phyloP scores from a whole-genome alignment of 2,888 invertebrate genomes.

The Acanthosepion esculentum region DNA sequence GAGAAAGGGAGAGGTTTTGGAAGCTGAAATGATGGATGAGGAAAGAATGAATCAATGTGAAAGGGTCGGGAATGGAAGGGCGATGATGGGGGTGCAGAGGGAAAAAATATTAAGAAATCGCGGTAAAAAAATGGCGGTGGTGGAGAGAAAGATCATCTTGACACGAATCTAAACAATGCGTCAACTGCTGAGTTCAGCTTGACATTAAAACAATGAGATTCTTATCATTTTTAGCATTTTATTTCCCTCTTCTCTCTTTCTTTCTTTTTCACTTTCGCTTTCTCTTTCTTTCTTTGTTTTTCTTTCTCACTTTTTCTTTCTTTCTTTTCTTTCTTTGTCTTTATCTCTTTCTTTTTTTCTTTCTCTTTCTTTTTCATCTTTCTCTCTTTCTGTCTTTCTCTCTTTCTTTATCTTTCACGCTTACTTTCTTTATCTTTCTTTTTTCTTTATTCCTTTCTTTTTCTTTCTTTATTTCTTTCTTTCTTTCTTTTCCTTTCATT shows the following conservation, averaged over 20 bases:
- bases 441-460: not conserved
- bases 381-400: not conserved
- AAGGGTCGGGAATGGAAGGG: too few relatives aligned
- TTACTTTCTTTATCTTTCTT: not conserved
- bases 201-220: not conserved
- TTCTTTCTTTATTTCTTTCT: not conserved
- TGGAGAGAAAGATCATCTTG: not conserved
- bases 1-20: too few relatives aligned
- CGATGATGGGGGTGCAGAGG: too few relatives aligned
- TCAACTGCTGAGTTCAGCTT: constrained; percentile 15
- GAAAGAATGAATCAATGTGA: too few relatives aligned
- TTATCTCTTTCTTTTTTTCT: not conserved
- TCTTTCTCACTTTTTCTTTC: not conserved
- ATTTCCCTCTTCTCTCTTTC: not conserved
- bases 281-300: not conserved
- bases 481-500: not conserved
- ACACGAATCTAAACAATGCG: constrained; percentile 15
- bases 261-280: not conserved
- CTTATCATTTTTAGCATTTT: constrained; percentile 9
- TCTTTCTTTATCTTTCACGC: not conserved
- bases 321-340: not conserved
- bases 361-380: not conserved
- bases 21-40: too few relatives aligned
- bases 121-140: not conserved
- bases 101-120: too few relatives aligned